phyloP scores from a whole-genome alignment of 2,113 vertebrate genomes.

The Nematolebias whitei region DNA sequence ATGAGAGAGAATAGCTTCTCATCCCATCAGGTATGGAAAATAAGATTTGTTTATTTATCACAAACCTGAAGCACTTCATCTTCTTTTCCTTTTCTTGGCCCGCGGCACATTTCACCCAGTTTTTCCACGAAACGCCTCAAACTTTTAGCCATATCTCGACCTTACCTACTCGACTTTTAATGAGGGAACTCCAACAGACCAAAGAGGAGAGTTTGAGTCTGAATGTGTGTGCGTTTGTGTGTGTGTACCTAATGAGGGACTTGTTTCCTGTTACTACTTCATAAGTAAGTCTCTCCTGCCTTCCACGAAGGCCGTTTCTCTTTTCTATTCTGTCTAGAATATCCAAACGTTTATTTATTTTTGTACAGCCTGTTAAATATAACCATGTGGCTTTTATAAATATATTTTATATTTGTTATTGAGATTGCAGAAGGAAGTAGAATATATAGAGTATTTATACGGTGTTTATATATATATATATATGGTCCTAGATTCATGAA shows the following conservation, averaged over 20 bases:
- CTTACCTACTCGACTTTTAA: slow-evolving; percentile 45
- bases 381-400: slow-evolving; percentile 92
- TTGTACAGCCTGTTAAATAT: slow-evolving; percentile 98
- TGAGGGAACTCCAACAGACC: slow-evolving; percentile 62
- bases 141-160: slow-evolving; percentile 70
- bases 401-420: slow-evolving; percentile 82
- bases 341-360: slow-evolving; percentile 95
- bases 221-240: slow-evolving; percentile 17
- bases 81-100: slow-evolving; percentile 40
- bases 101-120: slow-evolving; percentile 67
- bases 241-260: slow-evolving; percentile 70
- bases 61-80: slow-evolving; percentile 69
- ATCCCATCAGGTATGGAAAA: slow-evolving; percentile 78
- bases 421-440: slow-evolving; percentile 89
- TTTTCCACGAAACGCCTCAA: slow-evolving; percentile 54
- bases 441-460: slow-evolving; percentile 99
- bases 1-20: slow-evolving; percentile 55
- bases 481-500: slow-evolving; percentile 81
- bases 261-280: slow-evolving; percentile 88
- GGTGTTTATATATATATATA: slow-evolving; percentile 85
- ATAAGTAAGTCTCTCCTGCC: slow-evolving; percentile 94
- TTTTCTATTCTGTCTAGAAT: slow-evolving; percentile 81
- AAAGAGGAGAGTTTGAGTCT: slow-evolving; percentile 65
- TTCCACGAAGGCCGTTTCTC: slow-evolving; percentile 90
- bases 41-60: slow-evolving; percentile 70